Evolutionary conservation across 2,113 vertebrate species (phyloP).

Genomic region (Malurus elegans): DNA sequence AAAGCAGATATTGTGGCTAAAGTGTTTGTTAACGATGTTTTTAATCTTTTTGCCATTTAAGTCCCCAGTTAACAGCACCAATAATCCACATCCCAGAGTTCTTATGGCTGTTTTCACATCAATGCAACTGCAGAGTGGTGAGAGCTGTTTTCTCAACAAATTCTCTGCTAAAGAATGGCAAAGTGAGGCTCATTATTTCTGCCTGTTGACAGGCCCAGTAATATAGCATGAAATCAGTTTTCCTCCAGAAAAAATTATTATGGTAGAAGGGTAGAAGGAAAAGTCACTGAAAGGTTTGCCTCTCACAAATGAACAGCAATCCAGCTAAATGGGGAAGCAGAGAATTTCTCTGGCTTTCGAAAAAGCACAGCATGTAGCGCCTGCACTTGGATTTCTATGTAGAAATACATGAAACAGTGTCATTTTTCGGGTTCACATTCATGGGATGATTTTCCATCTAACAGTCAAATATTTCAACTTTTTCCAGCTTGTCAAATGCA

Average conservation of each 20-base stretch:
- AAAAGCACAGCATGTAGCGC: not conserved
- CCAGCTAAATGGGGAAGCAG: not conserved
- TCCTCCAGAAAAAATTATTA: not conserved
- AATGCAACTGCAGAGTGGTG: not conserved
- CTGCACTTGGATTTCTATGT: not conserved
- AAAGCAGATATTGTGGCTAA: not conserved
- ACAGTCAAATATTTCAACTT: slow-evolving; percentile 3
- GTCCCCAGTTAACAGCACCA: not conserved
- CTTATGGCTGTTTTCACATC: not conserved
- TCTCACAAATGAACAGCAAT: not conserved
- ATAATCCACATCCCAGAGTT: not conserved
- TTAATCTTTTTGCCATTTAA: not conserved
- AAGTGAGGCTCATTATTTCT: not conserved
- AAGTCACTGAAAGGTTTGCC: not conserved
- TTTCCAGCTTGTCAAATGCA: not conserved
- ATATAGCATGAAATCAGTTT: not conserved
- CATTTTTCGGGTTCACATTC: not conserved
- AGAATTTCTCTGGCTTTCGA: not conserved
- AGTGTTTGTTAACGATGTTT: not conserved
- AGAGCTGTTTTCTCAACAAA: not conserved
- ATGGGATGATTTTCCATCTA: not conserved
- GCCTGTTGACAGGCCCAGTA: not conserved
- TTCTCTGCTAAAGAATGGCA: not conserved
- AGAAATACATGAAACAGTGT: not conserved
- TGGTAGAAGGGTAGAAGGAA: not conserved